Evolutionary conservation across 2,113 vertebrate genomes (phyloP).

Genomic region (Saiga tatarica): DNA sequence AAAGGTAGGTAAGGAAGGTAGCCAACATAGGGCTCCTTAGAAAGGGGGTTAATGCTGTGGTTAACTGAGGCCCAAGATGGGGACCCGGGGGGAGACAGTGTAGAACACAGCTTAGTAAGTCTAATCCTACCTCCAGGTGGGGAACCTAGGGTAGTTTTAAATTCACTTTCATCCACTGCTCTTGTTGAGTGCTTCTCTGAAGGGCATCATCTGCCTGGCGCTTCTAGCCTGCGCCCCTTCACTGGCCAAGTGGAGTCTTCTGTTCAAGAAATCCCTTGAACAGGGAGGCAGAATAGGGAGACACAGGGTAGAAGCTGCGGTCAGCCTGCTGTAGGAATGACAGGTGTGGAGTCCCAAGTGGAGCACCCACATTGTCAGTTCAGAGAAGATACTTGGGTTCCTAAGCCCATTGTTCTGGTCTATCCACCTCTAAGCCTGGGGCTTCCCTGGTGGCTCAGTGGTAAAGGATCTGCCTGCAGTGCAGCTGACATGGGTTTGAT

Average conservation of each 20-base stretch:
- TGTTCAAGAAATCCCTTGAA: neutral
- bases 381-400: neutral
- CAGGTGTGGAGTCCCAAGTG: neutral
- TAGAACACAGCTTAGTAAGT: neutral
- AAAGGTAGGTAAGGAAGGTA: neutral
- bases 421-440: neutral
- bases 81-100: neutral
- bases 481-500: neutral
- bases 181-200: neutral
- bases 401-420: neutral
- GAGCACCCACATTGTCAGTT: fast-evolving
- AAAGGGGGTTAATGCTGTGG: neutral
- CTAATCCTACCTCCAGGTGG: neutral
- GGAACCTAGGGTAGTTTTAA: neutral
- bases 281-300: neutral
- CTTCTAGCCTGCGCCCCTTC: neutral
- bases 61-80: neutral
- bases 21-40: neutral
- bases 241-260: neutral
- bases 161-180: neutral
- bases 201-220: neutral
- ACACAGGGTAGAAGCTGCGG: neutral
- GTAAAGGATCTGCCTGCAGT: neutral
- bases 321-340: neutral
- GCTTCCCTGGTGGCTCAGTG: neutral